Evolutionary conservation across 2,113 vertebrate species (phyloP), one percentile per base, ranked within the genome.

Genomic region (Engystomops pustulosus): DNA sequence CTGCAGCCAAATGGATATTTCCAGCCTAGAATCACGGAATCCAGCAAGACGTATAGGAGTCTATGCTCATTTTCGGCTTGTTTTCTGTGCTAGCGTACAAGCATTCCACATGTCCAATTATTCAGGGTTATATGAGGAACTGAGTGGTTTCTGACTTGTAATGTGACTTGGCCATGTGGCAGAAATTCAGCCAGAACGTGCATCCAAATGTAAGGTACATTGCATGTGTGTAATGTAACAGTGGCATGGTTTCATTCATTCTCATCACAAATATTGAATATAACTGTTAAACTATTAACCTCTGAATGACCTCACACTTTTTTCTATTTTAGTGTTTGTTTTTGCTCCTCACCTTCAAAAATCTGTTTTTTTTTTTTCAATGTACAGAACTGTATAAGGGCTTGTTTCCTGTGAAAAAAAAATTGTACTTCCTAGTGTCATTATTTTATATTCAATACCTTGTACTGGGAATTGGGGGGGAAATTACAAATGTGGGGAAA

Each of bases 1-100:
- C 44, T 17, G n/a, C 45, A 58, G 83, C 83, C 74, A 85, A 85
- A 85, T 67, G 45, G 44, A 85, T 79, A 79, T 85, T 85, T 85
- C 65, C 47, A 70, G 74, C 23, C 47, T 79, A 12, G 34, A 70
- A 85, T 79, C 83, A 85, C 49, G 34, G 83, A 79, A 85, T 60
- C 17, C 20, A 69, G 60, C 32, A 77, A 12, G 53, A 49, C 34
- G 47, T 82, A 82, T 60, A 45, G 34, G 69, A 41, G 20, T 70
- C 47, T 85, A 27, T 32, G 32, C 36, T 79, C 55, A 27, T 77
- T 75, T 62, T 36, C 23, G 45, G 30, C 17, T 53, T 12, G 15
- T 55, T 81, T 67, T 34, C 62, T 51, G 15, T 17, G 3, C 41
- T 45, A 79, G 45, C 49, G 70, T 41, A 44, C 60, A 78, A 68